Conservation (phyloP, 2,797 vertebrate species). For the Falco columbarius region DNA sequence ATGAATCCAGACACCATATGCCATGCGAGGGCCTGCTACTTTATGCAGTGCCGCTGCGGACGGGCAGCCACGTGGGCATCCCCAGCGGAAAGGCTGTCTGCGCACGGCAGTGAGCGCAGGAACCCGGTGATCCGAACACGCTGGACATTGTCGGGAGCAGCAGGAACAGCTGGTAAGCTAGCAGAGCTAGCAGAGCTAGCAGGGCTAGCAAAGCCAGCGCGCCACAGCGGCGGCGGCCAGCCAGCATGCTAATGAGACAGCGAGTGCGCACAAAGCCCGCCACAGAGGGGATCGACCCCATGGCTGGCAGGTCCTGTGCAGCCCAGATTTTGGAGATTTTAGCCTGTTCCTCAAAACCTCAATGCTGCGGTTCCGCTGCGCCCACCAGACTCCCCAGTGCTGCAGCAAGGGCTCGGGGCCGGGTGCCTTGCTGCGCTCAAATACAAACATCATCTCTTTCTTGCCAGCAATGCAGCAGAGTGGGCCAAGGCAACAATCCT, state of each 20-base stretch:
- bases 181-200: constrained; percentile 30
- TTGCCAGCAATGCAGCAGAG: background rate
- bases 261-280: constrained; percentile 8
- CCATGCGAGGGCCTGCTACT: constrained; percentile 92
- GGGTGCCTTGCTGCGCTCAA: background rate
- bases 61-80: constrained; percentile 88
- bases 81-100: constrained; percentile 87
- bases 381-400: background rate
- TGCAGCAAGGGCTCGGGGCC: rapidly evolving
- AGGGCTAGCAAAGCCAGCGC: background rate
- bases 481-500: background rate
- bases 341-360: background rate
- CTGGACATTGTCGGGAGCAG: constrained; percentile 94
- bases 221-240: background rate
- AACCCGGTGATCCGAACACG: constrained; percentile 91
- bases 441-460: rapidly evolving
- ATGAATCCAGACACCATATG: constrained; percentile 99
- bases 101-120: constrained; percentile 80
- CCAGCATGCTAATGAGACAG: constrained; percentile 60
- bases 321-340: background rate
- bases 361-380: background rate
- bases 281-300: background rate
- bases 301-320: rapidly evolving
- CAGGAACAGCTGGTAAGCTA: constrained; percentile 99
- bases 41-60: constrained; percentile 88